Conservation (phyloP, 2,888 invertebrate genomes). For the Lamellibrachia satsuma region DNA sequence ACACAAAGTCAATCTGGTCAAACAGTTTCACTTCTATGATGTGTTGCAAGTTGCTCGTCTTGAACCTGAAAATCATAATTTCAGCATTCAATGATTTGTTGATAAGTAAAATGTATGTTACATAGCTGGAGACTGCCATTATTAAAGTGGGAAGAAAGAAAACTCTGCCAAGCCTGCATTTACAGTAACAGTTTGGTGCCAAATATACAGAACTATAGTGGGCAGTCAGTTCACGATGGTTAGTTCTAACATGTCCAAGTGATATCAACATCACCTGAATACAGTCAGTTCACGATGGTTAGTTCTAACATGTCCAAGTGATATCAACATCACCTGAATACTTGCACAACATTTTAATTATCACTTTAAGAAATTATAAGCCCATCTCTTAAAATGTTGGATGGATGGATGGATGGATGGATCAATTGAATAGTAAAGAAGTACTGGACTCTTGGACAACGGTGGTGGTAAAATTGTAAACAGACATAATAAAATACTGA, state of each 20-base stretch:
- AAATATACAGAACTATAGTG: not conserved
- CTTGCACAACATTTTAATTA: too few species aligned
- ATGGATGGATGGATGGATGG: not conserved
- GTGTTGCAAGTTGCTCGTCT: conserved; percentile 8
- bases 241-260: not conserved
- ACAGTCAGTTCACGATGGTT: not conserved
- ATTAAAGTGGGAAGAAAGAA: not conserved
- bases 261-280: not conserved
- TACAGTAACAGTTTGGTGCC: not conserved
- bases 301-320: not conserved
- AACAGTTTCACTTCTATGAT: conserved; percentile 23
- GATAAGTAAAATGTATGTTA: not conserved
- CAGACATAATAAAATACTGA: not conserved
- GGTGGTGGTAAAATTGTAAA: not conserved
- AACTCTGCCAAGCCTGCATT: not conserved
- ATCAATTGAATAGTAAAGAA: not conserved
- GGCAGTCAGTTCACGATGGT: not conserved
- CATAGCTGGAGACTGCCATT: not conserved
- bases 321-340: not conserved
- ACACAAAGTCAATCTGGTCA: conserved; percentile 30
- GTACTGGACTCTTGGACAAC: not conserved
- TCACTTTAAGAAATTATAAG: not conserved
- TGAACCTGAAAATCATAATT: conserved; percentile 24
- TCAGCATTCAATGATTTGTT: not conserved
- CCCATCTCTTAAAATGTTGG: not conserved